Percentiles rank a stretch among this genome's conserved stretches.
Conservation (phyloP, 2,888 invertebrate species). For the Brachylomia viminalis region DNA sequence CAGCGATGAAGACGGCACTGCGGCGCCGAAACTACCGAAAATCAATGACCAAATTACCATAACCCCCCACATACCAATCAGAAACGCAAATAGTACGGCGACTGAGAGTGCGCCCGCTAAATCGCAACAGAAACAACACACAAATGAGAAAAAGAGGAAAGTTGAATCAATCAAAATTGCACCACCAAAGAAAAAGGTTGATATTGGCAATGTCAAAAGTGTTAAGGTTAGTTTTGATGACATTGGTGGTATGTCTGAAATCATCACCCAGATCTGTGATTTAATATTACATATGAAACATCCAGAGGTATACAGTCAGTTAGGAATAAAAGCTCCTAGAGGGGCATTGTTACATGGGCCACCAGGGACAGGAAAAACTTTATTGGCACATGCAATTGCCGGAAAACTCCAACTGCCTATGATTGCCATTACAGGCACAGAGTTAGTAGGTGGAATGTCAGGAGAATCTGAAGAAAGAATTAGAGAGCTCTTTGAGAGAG, state of each 20-base stretch:
- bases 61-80: conserved; percentile 84
- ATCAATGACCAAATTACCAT: conserved; percentile 88
- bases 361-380: conserved; percentile 98
- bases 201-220: conserved; percentile 80
- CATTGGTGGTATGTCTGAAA: conserved; percentile 95
- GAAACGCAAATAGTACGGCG: conserved; percentile 76
- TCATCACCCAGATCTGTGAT: conserved; percentile 93
- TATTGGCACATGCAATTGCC: conserved; percentile 95
- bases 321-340: conserved; percentile 96
- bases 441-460: conserved; percentile 97
- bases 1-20: conserved; percentile 84
- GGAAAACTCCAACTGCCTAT: conserved; percentile 96
- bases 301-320: conserved; percentile 95
- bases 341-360: conserved; percentile 98
- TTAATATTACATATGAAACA: conserved; percentile 96
- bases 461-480: conserved; percentile 99
- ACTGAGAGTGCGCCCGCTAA: conserved; percentile 73
- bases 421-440: conserved; percentile 97
- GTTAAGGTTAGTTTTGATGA: conserved; percentile 92
- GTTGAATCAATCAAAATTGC: conserved; percentile 75
- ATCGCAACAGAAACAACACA: conserved; percentile 76
- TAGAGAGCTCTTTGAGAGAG: conserved; percentile 97
- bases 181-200: conserved; percentile 80
- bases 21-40: conserved; percentile 87
- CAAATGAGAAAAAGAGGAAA: conserved; percentile 84